Percentiles rank a stretch among this genome's conserved stretches.
phyloP scores from a whole-genome alignment of 1,140 invertebrate genomes.

The Drosophila elegans region DNA sequence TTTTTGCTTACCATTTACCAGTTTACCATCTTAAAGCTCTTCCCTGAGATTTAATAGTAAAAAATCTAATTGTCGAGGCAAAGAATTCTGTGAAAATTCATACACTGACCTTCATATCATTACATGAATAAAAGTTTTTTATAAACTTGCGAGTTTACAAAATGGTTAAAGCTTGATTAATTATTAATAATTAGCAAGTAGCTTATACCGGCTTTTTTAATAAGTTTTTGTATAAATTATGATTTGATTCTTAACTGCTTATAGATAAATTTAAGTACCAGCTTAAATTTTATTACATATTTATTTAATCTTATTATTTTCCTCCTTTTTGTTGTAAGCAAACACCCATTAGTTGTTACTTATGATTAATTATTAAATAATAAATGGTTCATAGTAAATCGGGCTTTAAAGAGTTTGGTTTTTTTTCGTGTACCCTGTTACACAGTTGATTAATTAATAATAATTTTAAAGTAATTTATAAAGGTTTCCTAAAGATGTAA shows the following conservation, averaged over 20 bases:
- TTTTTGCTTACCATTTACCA: no score
- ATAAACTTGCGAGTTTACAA: background rate
- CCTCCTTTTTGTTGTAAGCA: no score
- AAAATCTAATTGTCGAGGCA: background rate
- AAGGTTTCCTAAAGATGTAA: background rate
- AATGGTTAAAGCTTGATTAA: constrained; percentile 1
- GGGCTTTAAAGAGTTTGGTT: background rate
- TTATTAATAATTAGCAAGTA: background rate
- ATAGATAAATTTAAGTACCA: no score
- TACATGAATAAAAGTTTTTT: background rate
- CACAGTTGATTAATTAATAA: constrained; percentile 4
- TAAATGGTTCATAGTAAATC: background rate
- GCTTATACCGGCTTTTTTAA: background rate
- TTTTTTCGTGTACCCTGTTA: background rate
- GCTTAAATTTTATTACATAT: background rate
- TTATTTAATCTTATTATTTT: background rate
- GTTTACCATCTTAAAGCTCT: background rate
- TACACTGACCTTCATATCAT: background rate
- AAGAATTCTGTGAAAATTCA: background rate
- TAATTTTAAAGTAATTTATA: constrained; percentile 17
- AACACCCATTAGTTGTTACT: background rate
- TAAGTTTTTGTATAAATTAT: background rate
- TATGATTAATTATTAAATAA: background rate
- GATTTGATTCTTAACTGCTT: background rate
- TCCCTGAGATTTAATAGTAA: background rate